Percentiles rank a stretch among this genome's conserved stretches.
Conservation (phyloP, 2,797 vertebrate genomes). For the Protosalanx chinensis region DNA sequence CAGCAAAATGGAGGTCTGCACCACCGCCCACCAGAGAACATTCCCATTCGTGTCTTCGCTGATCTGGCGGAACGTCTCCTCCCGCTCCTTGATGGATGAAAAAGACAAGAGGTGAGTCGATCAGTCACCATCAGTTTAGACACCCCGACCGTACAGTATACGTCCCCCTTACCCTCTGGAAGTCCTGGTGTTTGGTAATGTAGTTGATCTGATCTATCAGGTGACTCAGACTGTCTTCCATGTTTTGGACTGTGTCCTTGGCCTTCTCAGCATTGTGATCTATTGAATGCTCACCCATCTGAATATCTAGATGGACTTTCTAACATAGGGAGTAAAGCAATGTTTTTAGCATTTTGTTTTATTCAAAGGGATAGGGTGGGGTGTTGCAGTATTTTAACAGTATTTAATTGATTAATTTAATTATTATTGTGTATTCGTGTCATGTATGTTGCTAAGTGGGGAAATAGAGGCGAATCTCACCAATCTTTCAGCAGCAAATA, state of each 20-base stretch:
- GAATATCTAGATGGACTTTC: constrained; percentile 86
- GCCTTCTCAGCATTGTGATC: constrained; percentile 66
- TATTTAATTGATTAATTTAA: too few relatives aligned
- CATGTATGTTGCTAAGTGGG: background rate
- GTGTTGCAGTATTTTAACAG: too few relatives aligned
- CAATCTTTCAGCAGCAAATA: constrained; percentile 77
- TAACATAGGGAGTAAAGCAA: background rate
- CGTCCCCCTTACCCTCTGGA: constrained; percentile 76
- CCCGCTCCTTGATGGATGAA: constrained; percentile 73
- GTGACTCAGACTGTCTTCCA: constrained; percentile 74
- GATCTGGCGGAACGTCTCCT: constrained; percentile 84
- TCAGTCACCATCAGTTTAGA: background rate
- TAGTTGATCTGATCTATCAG: constrained; percentile 80
- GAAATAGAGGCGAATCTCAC: constrained; percentile 64
- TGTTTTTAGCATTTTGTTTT: background rate
- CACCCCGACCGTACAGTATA: too few relatives aligned
- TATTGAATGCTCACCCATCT: constrained; percentile 80
- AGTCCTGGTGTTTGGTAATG: constrained; percentile 83
- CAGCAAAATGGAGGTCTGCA: constrained; percentile 80
- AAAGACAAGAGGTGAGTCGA: background rate
- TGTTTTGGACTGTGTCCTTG: constrained; percentile 79
- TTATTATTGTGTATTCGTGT: too few relatives aligned
- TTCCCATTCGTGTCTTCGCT: constrained; percentile 86
- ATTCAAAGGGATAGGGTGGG: background rate
- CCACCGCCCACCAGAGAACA: constrained; percentile 87